Percentiles rank a stretch among this genome's conserved stretches.
These are phyloP conservation scores for Standfussiana lucernea DNA, from an alignment of 2,888 invertebrate species.

Conservation along the genomic window DNA sequence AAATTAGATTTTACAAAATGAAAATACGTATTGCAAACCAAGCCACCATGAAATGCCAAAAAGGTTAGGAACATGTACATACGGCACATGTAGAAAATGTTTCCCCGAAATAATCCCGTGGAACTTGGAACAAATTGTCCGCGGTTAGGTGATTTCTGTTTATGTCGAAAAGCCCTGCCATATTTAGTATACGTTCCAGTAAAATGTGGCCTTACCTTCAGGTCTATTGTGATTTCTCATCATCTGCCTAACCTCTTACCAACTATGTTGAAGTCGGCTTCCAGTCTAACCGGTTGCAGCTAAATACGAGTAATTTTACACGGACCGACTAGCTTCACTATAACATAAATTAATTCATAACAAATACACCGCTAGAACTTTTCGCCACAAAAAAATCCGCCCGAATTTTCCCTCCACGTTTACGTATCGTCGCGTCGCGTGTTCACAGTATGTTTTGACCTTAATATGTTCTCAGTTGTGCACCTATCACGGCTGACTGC, in stretches of 20 bases:
- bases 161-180: constrained; percentile 10
- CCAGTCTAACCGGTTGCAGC: not conserved
- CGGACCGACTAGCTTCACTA: not conserved
- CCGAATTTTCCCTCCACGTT: constrained; percentile 13
- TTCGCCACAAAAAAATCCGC: not conserved
- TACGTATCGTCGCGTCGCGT: constrained; percentile 23
- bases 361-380: not conserved
- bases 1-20: not conserved
- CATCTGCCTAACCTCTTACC: not conserved
- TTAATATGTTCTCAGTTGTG: constrained; percentile 61
- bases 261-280: not conserved
- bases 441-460: constrained; percentile 50
- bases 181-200: constrained; percentile 11
- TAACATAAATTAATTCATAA: not conserved
- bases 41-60: constrained; percentile 1
- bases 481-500: constrained; percentile 58
- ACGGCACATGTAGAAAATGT: constrained; percentile 3
- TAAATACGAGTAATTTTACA: not conserved
- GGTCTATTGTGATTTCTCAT: not conserved
- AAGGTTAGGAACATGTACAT: too few relatives aligned
- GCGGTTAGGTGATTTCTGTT: constrained; percentile 15
- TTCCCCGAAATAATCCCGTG: constrained; percentile 28
- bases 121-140: constrained; percentile 31
- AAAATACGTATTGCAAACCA: not conserved
- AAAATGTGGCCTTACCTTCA: not conserved